These are phyloP conservation scores for Bedellia somnulentella DNA, from an alignment of 2,888 invertebrate species.

Conservation along the genomic window DNA sequence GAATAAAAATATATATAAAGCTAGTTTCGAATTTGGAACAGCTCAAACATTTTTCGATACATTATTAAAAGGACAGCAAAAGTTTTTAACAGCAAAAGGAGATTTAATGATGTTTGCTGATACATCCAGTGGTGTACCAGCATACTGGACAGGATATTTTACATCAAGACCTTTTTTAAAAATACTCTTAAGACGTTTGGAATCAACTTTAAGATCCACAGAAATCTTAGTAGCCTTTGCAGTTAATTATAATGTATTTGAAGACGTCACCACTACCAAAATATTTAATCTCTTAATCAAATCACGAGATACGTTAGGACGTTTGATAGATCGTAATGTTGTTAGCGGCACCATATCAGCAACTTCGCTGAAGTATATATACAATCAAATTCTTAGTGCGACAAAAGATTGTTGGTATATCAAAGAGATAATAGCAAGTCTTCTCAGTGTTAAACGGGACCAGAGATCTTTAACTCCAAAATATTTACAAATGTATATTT, in stretches of 20 bases:
- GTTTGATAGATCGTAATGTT: slow-evolving; percentile 96
- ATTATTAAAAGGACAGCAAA: slow-evolving; percentile 61
- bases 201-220: slow-evolving; percentile 75
- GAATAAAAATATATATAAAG: slow-evolving; percentile 69
- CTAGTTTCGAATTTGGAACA: slow-evolving; percentile 84
- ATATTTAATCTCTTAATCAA: slow-evolving; percentile 52
- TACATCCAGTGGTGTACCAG: slow-evolving; percentile 79
- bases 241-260: slow-evolving; percentile 62
- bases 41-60: slow-evolving; percentile 83
- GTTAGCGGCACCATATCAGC: slow-evolving; percentile 91
- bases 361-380: slow-evolving; percentile 82
- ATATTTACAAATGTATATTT: slow-evolving; percentile 37
- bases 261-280: slow-evolving; percentile 54
- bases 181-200: slow-evolving; percentile 78
- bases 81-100: slow-evolving; percentile 77
- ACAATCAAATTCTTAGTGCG: slow-evolving; percentile 59
- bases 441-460: slow-evolving; percentile 73
- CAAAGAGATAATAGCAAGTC: slow-evolving; percentile 33
- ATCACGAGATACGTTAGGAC: slow-evolving; percentile 75
- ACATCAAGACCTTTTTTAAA: slow-evolving; percentile 86
- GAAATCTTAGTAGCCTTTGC: slow-evolving; percentile 85
- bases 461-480: slow-evolving; percentile 70
- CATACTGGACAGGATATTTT: slow-evolving; percentile 96
- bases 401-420: slow-evolving; percentile 40
- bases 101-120: slow-evolving; percentile 97